Evolutionary conservation across 1,140 invertebrate species (phyloP).

Genomic region (Hyphantria cunea): DNA sequence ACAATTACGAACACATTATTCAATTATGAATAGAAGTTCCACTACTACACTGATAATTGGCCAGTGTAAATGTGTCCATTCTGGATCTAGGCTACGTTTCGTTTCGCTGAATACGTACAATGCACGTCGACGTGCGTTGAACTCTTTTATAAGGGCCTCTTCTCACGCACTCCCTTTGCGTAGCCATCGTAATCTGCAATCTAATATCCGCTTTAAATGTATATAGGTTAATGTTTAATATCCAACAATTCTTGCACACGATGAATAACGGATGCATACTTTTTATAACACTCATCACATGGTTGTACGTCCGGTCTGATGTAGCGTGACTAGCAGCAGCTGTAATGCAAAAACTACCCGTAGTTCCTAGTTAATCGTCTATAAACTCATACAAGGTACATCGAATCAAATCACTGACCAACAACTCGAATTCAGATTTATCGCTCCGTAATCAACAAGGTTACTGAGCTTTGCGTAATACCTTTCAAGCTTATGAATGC

Average conservation of each 20-base stretch:
- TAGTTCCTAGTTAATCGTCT: constrained; percentile 10
- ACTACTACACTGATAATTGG: neutral
- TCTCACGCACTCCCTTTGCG: constrained; percentile 47
- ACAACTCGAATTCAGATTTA: neutral
- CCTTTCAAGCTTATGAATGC: neutral
- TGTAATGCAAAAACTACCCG: constrained; percentile 31
- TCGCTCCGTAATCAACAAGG: constrained; percentile 4
- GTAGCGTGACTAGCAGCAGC: constrained; percentile 52
- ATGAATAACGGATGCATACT: constrained; percentile 50
- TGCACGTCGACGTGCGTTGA: constrained; percentile 73
- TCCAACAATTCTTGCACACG: constrained; percentile 31
- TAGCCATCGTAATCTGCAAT: constrained; percentile 4
- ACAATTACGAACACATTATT: too few species aligned
- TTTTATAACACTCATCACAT: constrained; percentile 43
- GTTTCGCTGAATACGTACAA: constrained; percentile 60
- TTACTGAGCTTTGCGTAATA: neutral
- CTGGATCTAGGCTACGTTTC: constrained; percentile 49
- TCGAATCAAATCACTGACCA: neutral
- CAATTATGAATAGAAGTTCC: too few species aligned
- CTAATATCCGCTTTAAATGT: constrained; percentile 38
- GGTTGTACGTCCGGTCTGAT: constrained; percentile 40
- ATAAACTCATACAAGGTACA: neutral
- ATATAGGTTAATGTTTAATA: constrained; percentile 38
- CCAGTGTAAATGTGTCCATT: constrained; percentile 25
- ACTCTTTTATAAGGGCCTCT: constrained; percentile 77